Base-by-base conservation (phyloP, 2,888 invertebrate genomes). In the Volucella zonaria region DNA sequence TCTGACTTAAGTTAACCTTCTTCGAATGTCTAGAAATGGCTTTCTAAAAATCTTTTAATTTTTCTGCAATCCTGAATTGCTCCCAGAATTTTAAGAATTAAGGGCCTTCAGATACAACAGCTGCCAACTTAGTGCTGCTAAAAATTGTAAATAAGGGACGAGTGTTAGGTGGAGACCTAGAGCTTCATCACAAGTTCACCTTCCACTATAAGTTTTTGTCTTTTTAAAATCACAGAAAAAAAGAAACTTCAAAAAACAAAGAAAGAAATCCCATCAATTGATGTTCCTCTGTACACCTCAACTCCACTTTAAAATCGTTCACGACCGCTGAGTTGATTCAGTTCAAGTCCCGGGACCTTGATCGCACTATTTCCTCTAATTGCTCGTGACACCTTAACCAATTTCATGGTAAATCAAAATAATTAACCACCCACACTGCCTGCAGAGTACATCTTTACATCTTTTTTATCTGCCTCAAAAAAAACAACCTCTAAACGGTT, bases 351-450 rank as follows among this genome's bases (percentile, higher is more conserved):
- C 11, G 14, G 52, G 77, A 62, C 77, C 70, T 70, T 76, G 59
- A 49, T 51, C 70, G 23, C 64, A 71, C 56, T 64, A 47, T 49
- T 49, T 58, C 56, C 62, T 49, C n/a, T 42, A 49, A 66, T 61
- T 40, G 42, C 42, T 54, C 43, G 12, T 49, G 62, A 70, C 77
- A 62, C 62, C 68, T 70, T 68, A 54, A 77, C 61, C 67, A 47
- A 23, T 31, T 47, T 1, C 59, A 8, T 23, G 38, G 14, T 38
- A 49, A 31, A 52, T 52, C 11, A n/a, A 62, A 56, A 38, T 11
- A 64, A 78, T 71, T 43, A 56, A 71, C 54, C 70, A 49, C 78
- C 70, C 78, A 71, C 78, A 6, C 23, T 47, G 42, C 14, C 56
- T 42, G 12, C 14, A 66, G 1, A 40, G 75, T 31, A 58, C 64